Percentiles rank a stretch among this genome's conserved stretches.
phyloP scores from a whole-genome alignment of 2,888 invertebrate genomes.

The Acheta domesticus region DNA sequence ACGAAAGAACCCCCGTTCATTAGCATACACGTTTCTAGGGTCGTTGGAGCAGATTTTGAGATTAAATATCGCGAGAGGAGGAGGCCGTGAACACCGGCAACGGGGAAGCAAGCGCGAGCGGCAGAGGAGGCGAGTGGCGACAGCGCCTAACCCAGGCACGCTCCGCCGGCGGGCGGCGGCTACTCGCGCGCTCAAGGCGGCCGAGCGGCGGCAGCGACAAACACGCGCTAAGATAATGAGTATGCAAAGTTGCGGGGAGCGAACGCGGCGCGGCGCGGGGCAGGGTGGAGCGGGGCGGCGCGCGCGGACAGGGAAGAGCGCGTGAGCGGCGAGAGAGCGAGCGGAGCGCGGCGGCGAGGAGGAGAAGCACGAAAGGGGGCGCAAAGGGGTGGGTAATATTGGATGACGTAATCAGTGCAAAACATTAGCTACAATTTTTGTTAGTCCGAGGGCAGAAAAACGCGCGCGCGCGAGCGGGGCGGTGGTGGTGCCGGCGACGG shows the following conservation, averaged over 20 bases:
- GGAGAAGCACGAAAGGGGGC: background rate
- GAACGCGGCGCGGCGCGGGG: background rate
- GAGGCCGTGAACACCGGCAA: too few species aligned
- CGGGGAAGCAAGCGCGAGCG: too few species aligned
- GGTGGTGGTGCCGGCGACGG: background rate
- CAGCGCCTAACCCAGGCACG: too few species aligned
- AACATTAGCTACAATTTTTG: constrained; percentile 28
- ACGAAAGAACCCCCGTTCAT: too few species aligned
- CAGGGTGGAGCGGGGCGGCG: background rate
- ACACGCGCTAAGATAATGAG: background rate
- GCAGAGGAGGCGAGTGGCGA: too few species aligned
- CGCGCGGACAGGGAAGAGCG: background rate
- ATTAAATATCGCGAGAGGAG: too few species aligned
- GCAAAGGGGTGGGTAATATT: background rate
- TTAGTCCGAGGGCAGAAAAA: background rate
- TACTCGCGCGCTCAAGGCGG: too few species aligned
- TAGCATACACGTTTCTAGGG: too few species aligned
- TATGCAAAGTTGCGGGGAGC: background rate
- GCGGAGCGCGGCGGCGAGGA: background rate
- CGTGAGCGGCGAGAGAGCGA: background rate
- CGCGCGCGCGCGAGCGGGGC: background rate
- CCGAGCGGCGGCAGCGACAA: too few species aligned
- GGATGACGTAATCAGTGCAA: constrained; percentile 26
- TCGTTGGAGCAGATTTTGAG: too few species aligned
- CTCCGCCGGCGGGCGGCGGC: too few species aligned